Evolutionary conservation across 2,888 invertebrate species (phyloP).

Genomic region (Epirrhoe tristata): DNA sequence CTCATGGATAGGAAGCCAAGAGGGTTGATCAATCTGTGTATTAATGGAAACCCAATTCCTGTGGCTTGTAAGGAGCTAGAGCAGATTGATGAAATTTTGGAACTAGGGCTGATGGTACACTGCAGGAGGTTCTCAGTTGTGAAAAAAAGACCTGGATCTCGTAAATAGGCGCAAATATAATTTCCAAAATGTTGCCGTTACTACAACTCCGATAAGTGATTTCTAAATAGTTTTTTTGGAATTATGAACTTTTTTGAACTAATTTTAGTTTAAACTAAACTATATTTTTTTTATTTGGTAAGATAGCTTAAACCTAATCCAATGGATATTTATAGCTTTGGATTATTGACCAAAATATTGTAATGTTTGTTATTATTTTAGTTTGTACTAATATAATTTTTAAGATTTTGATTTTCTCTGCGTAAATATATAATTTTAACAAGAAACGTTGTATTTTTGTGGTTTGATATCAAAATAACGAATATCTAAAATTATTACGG

Average conservation of each 20-base stretch:
- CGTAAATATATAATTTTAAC: conserved; percentile 3
- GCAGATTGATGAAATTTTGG: conserved; percentile 54
- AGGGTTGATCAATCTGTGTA: conserved; percentile 60
- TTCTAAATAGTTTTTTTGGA: neutral
- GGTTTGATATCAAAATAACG: too few species aligned
- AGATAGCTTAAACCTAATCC: neutral
- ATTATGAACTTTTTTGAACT: neutral
- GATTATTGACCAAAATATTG: conserved; percentile 1
- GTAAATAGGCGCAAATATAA: conserved; percentile 7
- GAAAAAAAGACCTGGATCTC: conserved; percentile 11
- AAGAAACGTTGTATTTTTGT: neutral
- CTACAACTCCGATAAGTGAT: neutral
- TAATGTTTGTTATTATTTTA: conserved; percentile 15
- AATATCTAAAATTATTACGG: too few species aligned
- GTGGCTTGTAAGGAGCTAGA: conserved; percentile 53
- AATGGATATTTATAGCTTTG: neutral
- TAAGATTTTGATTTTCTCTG: conserved; percentile 10
- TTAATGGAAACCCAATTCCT: conserved; percentile 69
- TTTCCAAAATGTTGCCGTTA: too few species aligned
- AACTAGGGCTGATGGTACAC: conserved; percentile 4
- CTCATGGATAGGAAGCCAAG: conserved; percentile 50
- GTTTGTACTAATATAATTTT: conserved; percentile 13
- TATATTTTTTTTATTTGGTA: conserved; percentile 7
- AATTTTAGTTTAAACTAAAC: conserved; percentile 13
- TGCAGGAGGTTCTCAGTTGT: neutral